These are phyloP conservation scores for Rhynchotus rufescens DNA, from an alignment of 2,797 vertebrate species.

Conservation along the genomic window DNA sequence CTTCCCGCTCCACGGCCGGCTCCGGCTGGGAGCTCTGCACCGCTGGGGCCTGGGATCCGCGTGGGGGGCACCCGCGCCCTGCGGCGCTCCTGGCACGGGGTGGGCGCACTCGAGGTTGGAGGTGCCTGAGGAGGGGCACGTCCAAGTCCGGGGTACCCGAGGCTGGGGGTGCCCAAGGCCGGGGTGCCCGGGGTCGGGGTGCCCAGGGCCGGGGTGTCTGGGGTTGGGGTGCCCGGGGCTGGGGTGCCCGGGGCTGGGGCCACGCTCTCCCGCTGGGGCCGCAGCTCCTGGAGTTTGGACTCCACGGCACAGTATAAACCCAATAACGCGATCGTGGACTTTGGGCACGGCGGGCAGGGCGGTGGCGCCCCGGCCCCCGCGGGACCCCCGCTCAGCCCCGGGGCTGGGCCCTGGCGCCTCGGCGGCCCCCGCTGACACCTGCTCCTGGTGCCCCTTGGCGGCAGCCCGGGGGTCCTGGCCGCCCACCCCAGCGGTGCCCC, in stretches of 20 bases:
- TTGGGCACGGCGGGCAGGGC: neutral
- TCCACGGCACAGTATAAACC: fast-evolving
- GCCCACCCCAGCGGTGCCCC: fast-evolving
- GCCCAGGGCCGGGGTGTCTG: too few species aligned
- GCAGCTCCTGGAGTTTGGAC: neutral
- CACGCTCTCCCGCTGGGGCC: neutral
- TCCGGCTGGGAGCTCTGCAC: too few species aligned
- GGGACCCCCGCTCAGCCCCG: fast-evolving
- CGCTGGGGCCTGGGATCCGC: too few species aligned
- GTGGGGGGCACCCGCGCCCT: too few species aligned
- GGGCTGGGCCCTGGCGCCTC: neutral
- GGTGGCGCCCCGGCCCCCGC: neutral
- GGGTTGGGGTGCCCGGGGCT: fast-evolving
- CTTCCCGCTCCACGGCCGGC: too few species aligned
- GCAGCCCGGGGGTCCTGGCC: neutral
- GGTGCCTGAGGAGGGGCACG: too few species aligned
- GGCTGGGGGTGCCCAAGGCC: too few species aligned
- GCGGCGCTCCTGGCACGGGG: neutral
- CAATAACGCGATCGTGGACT: neutral
- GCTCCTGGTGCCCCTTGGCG: neutral
- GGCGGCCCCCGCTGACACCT: fast-evolving
- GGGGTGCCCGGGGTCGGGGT: too few species aligned
- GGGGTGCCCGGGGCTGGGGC: neutral
- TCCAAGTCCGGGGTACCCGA: too few species aligned
- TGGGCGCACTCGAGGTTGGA: too few species aligned